Percentiles rank a stretch among this genome's conserved stretches.
Conservation (phyloP, 2,113 vertebrate genomes). For the Pollimyrus isidori region DNA sequence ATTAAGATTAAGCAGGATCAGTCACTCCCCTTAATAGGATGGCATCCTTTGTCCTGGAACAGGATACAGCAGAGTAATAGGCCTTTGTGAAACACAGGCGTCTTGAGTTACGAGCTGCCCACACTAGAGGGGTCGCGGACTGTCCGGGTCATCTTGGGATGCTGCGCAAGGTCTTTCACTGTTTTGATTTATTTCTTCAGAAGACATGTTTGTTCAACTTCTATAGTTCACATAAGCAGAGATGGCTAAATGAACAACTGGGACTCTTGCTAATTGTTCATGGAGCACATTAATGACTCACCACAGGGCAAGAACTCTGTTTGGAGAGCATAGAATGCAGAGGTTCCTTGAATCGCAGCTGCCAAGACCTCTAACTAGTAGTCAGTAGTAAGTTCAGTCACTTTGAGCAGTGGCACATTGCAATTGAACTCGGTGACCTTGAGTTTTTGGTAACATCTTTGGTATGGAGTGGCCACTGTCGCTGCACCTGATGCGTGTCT, state of each 20-base stretch:
- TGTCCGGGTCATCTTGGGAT: not conserved
- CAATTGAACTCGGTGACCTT: not conserved
- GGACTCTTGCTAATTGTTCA: not conserved
- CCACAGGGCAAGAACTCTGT: not conserved
- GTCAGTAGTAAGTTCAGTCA: not conserved
- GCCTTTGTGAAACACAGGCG: not conserved
- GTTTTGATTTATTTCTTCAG: constrained; percentile 2
- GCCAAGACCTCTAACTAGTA: not conserved
- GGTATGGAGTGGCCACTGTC: not conserved
- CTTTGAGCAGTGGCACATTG: not conserved
- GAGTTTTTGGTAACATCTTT: not conserved
- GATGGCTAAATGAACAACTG: not conserved
- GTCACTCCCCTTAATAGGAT: not conserved
- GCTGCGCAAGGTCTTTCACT: not conserved
- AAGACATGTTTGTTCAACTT: not conserved
- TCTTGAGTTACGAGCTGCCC: not conserved
- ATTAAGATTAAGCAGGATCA: not conserved
- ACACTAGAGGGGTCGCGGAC: not conserved
- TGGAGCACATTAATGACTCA: not conserved
- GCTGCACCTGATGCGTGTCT: not conserved
- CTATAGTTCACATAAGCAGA: not conserved
- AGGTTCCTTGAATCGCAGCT: not conserved
- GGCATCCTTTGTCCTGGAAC: not conserved
- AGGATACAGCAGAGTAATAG: not conserved
- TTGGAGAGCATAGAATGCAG: not conserved